Evolutionary conservation across 2,888 invertebrate species (phyloP).

Genomic region (Luperina testacea): DNA sequence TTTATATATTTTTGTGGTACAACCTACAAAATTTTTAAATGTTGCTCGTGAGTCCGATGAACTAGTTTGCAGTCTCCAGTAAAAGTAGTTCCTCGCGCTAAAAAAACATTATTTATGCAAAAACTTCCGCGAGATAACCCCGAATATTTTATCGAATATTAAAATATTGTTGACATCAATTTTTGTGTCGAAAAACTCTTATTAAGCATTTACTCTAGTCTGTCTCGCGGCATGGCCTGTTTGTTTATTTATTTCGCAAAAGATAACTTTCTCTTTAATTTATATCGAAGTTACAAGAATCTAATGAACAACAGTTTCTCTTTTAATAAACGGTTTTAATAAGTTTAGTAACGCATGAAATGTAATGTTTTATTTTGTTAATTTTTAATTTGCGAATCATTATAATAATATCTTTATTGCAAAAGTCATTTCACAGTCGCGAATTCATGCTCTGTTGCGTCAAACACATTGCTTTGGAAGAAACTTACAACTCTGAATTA

Average conservation of each 20-base stretch:
- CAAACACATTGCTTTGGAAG: constrained; percentile 29
- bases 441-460: constrained; percentile 60
- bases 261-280: constrained; percentile 61
- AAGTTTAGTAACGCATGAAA: constrained; percentile 24
- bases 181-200: constrained; percentile 16
- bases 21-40: constrained; percentile 24
- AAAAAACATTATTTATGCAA: constrained; percentile 26
- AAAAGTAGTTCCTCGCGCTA: constrained; percentile 48
- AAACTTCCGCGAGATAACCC: constrained; percentile 20
- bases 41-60: constrained; percentile 32
- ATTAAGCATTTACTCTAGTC: constrained; percentile 1
- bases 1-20: constrained; percentile 10
- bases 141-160: constrained; percentile 18
- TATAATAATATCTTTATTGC: constrained; percentile 45
- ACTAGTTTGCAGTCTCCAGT: constrained; percentile 45
- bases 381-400: constrained; percentile 34
- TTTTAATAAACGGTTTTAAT: constrained; percentile 18
- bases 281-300: constrained; percentile 43
- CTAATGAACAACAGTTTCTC: constrained; percentile 35
- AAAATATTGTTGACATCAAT: constrained; percentile 39
- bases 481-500: constrained; percentile 44
- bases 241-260: constrained; percentile 53
- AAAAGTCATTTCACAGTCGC: constrained; percentile 27
- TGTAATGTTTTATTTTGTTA: constrained; percentile 17
- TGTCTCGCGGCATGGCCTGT: constrained; percentile 24